phyloP scores from a whole-genome alignment of 2,888 invertebrate genomes.

The Notocelia uddmanniana region DNA sequence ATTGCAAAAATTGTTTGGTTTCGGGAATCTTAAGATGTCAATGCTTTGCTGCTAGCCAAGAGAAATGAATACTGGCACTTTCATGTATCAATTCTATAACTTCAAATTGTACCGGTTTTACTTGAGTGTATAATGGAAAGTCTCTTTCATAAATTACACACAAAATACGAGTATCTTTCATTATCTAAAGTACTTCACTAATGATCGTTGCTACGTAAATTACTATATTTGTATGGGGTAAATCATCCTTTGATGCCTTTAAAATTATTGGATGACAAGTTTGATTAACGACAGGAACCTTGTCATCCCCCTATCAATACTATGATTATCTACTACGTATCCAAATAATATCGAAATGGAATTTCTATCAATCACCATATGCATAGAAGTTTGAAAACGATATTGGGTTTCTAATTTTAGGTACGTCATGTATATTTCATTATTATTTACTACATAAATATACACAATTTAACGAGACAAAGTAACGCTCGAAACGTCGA shows the following conservation, averaged over 20 bases:
- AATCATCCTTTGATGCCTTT: slow-evolving; percentile 29
- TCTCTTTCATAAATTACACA: not conserved
- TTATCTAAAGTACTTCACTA: slow-evolving; percentile 18
- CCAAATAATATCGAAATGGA: slow-evolving; percentile 21
- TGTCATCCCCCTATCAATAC: not conserved
- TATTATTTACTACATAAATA: too few species aligned
- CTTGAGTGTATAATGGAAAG: too few species aligned
- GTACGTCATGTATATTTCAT: too few species aligned
- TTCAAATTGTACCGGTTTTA: too few species aligned
- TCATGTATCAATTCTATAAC: too few species aligned
- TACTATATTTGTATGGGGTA: slow-evolving; percentile 21
- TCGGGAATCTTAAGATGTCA: too few species aligned
- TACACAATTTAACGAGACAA: too few species aligned
- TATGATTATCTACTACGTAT: not conserved
- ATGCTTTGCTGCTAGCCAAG: too few species aligned
- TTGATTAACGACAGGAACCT: slow-evolving; percentile 31
- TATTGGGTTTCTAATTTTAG: not conserved
- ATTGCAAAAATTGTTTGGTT: too few species aligned
- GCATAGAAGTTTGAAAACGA: not conserved
- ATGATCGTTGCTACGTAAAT: slow-evolving; percentile 20
- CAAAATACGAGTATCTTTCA: slow-evolving; percentile 5
- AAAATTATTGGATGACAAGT: slow-evolving; percentile 42
- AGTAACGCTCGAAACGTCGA: too few species aligned
- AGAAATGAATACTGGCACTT: too few species aligned
- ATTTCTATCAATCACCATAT: slow-evolving; percentile 2